Conservation (phyloP, 2,113 vertebrate genomes). For the Corydoras sp. region DNA sequence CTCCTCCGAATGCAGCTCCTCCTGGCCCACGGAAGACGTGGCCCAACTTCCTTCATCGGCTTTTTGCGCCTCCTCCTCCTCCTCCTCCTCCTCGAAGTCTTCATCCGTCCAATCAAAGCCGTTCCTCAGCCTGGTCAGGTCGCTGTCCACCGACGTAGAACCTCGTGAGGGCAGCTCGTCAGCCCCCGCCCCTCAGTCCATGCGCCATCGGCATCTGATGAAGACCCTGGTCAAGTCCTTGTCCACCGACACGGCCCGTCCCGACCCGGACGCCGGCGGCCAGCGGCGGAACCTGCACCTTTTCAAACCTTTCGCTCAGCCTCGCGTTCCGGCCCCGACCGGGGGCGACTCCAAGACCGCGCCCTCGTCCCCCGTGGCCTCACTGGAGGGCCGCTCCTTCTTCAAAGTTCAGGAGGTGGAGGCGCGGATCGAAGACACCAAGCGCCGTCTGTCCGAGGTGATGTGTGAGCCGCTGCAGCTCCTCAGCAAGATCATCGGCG, state of each 20-base stretch:
- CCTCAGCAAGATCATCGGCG: constrained; percentile 96
- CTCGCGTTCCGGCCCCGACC: constrained; percentile 65
- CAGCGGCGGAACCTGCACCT: constrained; percentile 91
- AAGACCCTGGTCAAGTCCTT: constrained; percentile 95
- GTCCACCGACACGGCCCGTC: constrained; percentile 85
- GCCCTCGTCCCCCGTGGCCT: constrained; percentile 88
- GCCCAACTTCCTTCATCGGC: constrained; percentile 51
- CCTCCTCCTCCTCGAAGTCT: constrained; percentile 79
- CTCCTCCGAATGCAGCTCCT: constrained; percentile 45
- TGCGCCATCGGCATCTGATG: constrained; percentile 88
- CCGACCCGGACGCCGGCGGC: constrained; percentile 75
- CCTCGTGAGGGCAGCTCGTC: constrained; percentile 74
- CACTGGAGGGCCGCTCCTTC: constrained; percentile 91
- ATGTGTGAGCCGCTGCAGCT: constrained; percentile 95
- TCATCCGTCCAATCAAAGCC: constrained; percentile 73
- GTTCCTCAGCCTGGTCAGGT: constrained; percentile 87
- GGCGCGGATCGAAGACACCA: constrained; percentile 95
- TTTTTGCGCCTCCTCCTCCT: constrained; percentile 55
- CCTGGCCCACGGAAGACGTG: constrained; percentile 68
- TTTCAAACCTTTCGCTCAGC: constrained; percentile 96
- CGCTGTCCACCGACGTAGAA: constrained; percentile 88
- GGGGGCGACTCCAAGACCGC: constrained; percentile 93
- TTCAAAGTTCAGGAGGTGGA: constrained; percentile 98
- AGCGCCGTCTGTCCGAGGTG: constrained; percentile 89
- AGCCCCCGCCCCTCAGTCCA: constrained; percentile 55